Conservation (phyloP, 2,113 vertebrate species). For the Accipiter virgatus region DNA sequence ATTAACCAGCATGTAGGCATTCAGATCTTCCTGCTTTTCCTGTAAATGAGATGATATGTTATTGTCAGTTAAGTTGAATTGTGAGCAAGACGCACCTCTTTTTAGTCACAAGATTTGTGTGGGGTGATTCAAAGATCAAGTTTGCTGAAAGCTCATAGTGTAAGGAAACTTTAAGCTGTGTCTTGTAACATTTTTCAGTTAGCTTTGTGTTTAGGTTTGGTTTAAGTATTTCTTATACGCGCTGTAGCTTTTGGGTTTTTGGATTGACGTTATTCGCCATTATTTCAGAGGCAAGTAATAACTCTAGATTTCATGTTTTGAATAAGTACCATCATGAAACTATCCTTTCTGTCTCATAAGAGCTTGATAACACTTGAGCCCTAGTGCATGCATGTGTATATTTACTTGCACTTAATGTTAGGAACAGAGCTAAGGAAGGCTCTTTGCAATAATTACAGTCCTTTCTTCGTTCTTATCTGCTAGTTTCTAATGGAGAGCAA, state of each 20-base stretch:
- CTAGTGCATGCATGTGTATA: neutral
- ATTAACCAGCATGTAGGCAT: neutral
- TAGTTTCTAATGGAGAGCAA: neutral
- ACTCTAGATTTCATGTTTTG: neutral
- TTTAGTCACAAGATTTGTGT: slow-evolving; percentile 20
- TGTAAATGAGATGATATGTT: neutral
- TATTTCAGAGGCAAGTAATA: neutral
- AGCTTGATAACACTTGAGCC: neutral
- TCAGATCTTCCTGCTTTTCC: neutral
- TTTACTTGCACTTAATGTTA: neutral
- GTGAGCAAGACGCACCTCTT: neutral
- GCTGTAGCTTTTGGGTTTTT: neutral
- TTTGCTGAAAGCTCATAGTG: slow-evolving; percentile 7
- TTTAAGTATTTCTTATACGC: neutral
- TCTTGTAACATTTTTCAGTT: slow-evolving; percentile 39
- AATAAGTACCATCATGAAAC: neutral
- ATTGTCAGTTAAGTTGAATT: neutral
- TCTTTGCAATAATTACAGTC: neutral
- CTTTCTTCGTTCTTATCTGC: neutral
- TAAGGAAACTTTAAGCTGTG: neutral
- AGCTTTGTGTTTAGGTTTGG: slow-evolving; percentile 2
- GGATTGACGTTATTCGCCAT: neutral
- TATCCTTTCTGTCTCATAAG: neutral
- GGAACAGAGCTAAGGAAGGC: neutral
- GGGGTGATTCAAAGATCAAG: neutral